Conservation (phyloP, 1,140 invertebrate species). For the Drosophila suzukii region DNA sequence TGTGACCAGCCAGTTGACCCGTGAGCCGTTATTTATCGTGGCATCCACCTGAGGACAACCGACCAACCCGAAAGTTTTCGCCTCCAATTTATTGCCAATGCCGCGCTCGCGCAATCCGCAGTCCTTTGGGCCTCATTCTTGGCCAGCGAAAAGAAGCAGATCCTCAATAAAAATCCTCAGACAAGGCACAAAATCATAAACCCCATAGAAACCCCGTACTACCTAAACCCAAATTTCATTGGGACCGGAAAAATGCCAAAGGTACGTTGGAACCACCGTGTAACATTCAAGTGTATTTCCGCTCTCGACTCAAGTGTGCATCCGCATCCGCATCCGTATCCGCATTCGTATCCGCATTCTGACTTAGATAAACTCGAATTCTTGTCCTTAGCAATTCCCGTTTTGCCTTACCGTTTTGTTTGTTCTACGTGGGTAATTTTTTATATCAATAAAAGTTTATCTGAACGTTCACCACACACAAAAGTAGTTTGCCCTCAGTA, state of each 20-base stretch:
- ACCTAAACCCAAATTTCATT: background rate
- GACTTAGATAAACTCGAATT: conserved; percentile 16
- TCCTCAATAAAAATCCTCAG: conserved; percentile 32
- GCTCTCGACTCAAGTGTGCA: conserved; percentile 72
- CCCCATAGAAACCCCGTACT: conserved; percentile 4
- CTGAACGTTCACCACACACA: conserved; percentile 1
- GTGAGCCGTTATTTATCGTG: conserved; percentile 42
- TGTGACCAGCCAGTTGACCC: conserved; percentile 55
- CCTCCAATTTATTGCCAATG: conserved; percentile 60
- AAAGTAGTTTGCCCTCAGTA: conserved; percentile 23
- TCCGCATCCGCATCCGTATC: conserved; percentile 61
- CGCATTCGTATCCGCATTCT: conserved; percentile 35
- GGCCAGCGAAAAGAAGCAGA: conserved; percentile 15
- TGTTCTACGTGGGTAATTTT: conserved; percentile 51
- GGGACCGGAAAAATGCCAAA: conserved; percentile 38
- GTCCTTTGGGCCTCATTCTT: conserved; percentile 69
- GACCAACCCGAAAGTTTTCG: conserved; percentile 44
- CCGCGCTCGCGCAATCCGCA: conserved; percentile 70
- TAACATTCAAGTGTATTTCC: conserved; percentile 4
- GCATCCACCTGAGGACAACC: conserved; percentile 9
- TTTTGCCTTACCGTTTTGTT: conserved; percentile 25
- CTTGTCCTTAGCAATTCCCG: conserved; percentile 36
- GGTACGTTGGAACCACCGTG: conserved; percentile 31
- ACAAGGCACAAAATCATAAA: conserved; percentile 46
- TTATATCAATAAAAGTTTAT: conserved; percentile 49